Percentiles rank a stretch among this genome's conserved stretches.
Evolutionary conservation across 30 jellyfish, hydroid and myxozoan genomes (phyloP).

Genomic region (Nemopilema nomurai): DNA sequence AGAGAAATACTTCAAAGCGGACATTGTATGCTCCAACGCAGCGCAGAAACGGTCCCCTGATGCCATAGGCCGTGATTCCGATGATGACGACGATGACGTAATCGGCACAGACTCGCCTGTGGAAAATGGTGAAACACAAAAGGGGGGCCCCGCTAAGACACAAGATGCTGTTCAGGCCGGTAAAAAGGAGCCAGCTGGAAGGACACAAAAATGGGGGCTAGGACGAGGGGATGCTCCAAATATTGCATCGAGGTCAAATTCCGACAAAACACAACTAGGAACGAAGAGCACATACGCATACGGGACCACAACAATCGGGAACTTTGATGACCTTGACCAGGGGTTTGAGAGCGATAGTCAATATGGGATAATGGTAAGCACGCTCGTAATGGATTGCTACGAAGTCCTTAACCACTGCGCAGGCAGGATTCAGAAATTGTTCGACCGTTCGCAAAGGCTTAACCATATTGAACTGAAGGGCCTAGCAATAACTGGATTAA

Average conservation of each 20-base stretch:
- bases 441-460: too few species aligned
- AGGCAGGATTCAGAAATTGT: not conserved
- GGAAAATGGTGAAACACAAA: not conserved
- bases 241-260: not conserved
- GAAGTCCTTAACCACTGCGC: not conserved
- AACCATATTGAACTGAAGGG: too few species aligned
- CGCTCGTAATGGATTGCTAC: too few species aligned
- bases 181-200: not conserved
- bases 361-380: slow-evolving; percentile 80
- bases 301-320: slow-evolving; percentile 31
- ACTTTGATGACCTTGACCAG: slow-evolving; percentile 46
- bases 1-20: slow-evolving; percentile 82
- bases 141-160: slow-evolving; percentile 5
- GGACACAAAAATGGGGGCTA: not conserved
- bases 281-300: slow-evolving; percentile 40
- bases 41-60: slow-evolving; percentile 55
- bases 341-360: slow-evolving; percentile 75
- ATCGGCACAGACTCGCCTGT: not conserved
- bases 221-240: slow-evolving; percentile 2
- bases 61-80: slow-evolving; percentile 51
- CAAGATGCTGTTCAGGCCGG: not conserved
- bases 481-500: too few species aligned
- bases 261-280: not conserved
- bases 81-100: slow-evolving; percentile 53
- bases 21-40: slow-evolving; percentile 44